phyloP scores from a whole-genome alignment of 2,797 vertebrate genomes.

The Cottoperca gobio region DNA sequence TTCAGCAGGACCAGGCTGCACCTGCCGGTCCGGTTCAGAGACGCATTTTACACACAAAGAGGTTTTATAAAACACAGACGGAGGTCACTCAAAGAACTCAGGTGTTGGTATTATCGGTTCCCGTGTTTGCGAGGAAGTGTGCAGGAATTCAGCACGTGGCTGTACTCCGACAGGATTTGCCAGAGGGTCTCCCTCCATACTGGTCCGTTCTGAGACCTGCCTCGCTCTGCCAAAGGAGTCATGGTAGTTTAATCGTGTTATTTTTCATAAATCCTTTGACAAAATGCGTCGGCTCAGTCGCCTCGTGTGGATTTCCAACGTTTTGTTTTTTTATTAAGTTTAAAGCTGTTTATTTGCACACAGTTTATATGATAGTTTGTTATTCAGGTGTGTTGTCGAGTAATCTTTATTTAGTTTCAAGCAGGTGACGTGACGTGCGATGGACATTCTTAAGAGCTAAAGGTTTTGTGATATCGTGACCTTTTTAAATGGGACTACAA shows the following conservation, averaged over 20 bases:
- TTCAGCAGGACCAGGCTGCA: too few species aligned
- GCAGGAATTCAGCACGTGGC: conserved; percentile 86
- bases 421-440: neutral
- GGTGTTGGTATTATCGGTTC: too few species aligned
- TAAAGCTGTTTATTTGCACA: conserved; percentile 66
- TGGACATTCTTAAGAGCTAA: too few species aligned
- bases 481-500: neutral
- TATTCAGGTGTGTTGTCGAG: conserved; percentile 32
- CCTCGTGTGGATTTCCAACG: conserved; percentile 23
- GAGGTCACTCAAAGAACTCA: too few species aligned
- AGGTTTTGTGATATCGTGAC: too few species aligned
- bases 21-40: too few species aligned
- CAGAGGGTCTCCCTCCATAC: too few species aligned
- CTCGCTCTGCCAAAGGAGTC: too few species aligned
- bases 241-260: conserved; percentile 89
- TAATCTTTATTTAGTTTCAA: conserved; percentile 18
- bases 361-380: conserved; percentile 46
- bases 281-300: conserved; percentile 72
- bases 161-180: too few species aligned
- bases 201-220: too few species aligned
- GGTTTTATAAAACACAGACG: too few species aligned
- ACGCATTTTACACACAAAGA: too few species aligned
- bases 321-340: conserved; percentile 23
- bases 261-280: conserved; percentile 81
- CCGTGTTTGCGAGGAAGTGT: conserved; percentile 90